phyloP scores from a whole-genome alignment of 1,140 invertebrate species.

The Drosophila pruinosa region DNA sequence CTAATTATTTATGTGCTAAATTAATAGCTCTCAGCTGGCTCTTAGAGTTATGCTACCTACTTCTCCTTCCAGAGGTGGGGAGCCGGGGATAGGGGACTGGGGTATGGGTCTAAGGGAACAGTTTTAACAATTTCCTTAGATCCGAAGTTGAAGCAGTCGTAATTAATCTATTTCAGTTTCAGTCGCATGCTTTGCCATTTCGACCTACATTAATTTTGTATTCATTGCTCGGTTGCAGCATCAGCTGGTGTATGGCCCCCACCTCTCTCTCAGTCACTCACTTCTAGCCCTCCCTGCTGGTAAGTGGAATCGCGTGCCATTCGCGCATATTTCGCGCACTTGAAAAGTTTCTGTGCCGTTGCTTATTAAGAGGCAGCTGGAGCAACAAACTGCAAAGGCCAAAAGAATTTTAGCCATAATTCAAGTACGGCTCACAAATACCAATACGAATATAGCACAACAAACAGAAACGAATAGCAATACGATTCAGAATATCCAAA shows the following conservation, averaged over 20 bases:
- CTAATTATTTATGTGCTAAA: slow-evolving; percentile 39
- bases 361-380: slow-evolving; percentile 68
- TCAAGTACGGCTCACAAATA: slow-evolving; percentile 60
- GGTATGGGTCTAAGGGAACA: not conserved
- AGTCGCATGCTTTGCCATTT: slow-evolving; percentile 70
- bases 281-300: not conserved
- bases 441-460: slow-evolving; percentile 36
- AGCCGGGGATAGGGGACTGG: not conserved
- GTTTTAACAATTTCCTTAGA: slow-evolving; percentile 4
- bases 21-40: slow-evolving; percentile 43
- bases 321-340: slow-evolving; percentile 74
- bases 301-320: slow-evolving; percentile 42
- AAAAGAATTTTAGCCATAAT: slow-evolving; percentile 67
- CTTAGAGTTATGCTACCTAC: not conserved
- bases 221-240: slow-evolving; percentile 70
- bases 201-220: slow-evolving; percentile 80
- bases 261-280: not conserved
- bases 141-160: slow-evolving; percentile 46
- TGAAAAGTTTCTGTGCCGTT: slow-evolving; percentile 66
- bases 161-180: slow-evolving; percentile 77
- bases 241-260: slow-evolving; percentile 52
- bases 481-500: slow-evolving; percentile 38
- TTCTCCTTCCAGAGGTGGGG: not conserved
- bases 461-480: slow-evolving; percentile 13
- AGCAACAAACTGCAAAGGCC: slow-evolving; percentile 37